Base-by-base conservation (phyloP, 2,113 vertebrate genomes). In the Grallaria varia region DNA sequence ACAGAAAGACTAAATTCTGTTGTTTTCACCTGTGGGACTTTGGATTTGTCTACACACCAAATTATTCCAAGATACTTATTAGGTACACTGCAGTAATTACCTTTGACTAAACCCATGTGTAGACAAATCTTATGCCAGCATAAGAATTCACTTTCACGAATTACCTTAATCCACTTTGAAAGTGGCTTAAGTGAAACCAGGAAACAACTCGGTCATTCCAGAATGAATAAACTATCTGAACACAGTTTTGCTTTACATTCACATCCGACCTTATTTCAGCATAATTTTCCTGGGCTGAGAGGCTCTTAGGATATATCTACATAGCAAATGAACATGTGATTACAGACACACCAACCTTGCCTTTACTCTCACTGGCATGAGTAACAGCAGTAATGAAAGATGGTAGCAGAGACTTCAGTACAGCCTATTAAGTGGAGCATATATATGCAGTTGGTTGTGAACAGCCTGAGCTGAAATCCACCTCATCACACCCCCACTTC, bases 371-470 rank as follows among this genome's bases (percentile, higher is more conserved):
- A 77, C 86, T 87, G 77, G 73, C 42, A 72, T 95, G 94, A 96
- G 58, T 85, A 96, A 96, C 66, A 93, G 82, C 84, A 45, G 74
- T 95, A 93, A 97, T 95, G 94, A 97, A 95, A 95, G 94, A 95
- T 50, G 81, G 93, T 66, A 60, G 87, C 87, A 84, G 74, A 79
- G 62, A 45, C 84, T 84, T 66, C 77, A 84, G 84, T 40, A 18
- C 16, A 64, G 74, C 44, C 74, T 60, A 75, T 84, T 84, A 95
- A 78, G 60, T 22, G 52, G 22, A 87, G 28, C 49, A 21, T 13
- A 40, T 5, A 68, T 2, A 68, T 1, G 28, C 69, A 89, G 52
- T 1, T 67, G 62, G 74, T 40, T 56, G 89, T 37, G 89, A 87
- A 50, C 44, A 87, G 64, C 77, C 91, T 84, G 80, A 68, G 77